phyloP scores from a whole-genome alignment of 1,140 invertebrate species.

The Cherax destructor region DNA sequence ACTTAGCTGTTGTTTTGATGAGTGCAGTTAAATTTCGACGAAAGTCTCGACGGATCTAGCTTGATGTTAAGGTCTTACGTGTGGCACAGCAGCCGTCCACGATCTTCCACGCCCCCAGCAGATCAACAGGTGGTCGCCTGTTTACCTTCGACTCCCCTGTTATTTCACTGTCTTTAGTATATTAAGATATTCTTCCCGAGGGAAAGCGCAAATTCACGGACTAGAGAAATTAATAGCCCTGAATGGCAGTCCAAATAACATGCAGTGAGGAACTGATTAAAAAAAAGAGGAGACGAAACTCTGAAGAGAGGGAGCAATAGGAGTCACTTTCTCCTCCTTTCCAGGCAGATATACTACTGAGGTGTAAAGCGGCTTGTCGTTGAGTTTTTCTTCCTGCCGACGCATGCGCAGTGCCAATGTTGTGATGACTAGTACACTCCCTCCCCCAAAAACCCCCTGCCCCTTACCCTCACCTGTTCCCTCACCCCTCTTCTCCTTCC shows the following conservation, averaged over 20 bases:
- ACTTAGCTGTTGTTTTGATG: background rate
- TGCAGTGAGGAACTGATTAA: background rate
- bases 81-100: too few relatives aligned
- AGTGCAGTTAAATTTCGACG: too few relatives aligned
- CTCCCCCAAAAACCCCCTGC: background rate
- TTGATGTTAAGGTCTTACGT: too few relatives aligned
- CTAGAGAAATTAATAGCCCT: background rate
- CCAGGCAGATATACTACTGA: slow-evolving; percentile 7
- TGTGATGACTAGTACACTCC: slow-evolving; percentile 23
- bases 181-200: too few relatives aligned
- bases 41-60: too few relatives aligned
- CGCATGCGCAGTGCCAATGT: slow-evolving; percentile 31
- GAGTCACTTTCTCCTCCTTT: background rate
- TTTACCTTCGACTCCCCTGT: too few relatives aligned
- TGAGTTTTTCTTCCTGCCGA: slow-evolving; percentile 24
- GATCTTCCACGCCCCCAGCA: background rate
- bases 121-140: background rate
- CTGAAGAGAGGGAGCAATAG: background rate
- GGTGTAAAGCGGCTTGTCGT: slow-evolving; percentile 12
- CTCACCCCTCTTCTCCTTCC: background rate
- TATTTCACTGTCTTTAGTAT: too few relatives aligned
- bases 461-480: too few relatives aligned
- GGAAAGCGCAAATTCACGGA: too few relatives aligned
- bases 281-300: background rate
- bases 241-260: background rate